These are phyloP conservation scores for Apodemia duryi DNA, from an alignment of 2,888 invertebrate genomes.

Conservation along the genomic window DNA sequence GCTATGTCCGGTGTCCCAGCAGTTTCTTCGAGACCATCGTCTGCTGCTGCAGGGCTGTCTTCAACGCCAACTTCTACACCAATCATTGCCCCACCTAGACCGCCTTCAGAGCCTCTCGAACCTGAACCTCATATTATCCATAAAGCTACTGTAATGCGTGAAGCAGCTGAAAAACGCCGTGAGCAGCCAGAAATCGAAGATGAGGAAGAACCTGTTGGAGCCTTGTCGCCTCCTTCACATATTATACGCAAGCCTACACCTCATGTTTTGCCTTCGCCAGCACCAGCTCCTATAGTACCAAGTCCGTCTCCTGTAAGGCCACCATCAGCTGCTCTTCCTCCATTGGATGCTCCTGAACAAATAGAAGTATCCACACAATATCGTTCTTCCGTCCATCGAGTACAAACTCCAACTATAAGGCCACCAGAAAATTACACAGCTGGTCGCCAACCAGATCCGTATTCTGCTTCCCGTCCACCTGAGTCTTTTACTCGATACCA, in stretches of 20 bases:
- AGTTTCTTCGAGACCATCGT: conserved; percentile 70
- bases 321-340: conserved; percentile 49
- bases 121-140: conserved; percentile 77
- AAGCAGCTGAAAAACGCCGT: conserved; percentile 70
- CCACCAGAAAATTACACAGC: conserved; percentile 59
- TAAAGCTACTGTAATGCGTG: conserved; percentile 76
- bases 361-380: conserved; percentile 47
- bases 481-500: conserved; percentile 59
- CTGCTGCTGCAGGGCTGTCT: conserved; percentile 67
- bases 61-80: conserved; percentile 48
- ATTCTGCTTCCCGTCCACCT: conserved; percentile 59
- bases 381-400: conserved; percentile 50
- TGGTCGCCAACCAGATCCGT: conserved; percentile 62
- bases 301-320: conserved; percentile 42
- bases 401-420: conserved; percentile 57
- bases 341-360: conserved; percentile 47
- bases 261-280: conserved; percentile 58
- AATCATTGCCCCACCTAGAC: conserved; percentile 63
- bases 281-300: conserved; percentile 52
- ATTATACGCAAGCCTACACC: conserved; percentile 68
- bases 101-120: conserved; percentile 69
- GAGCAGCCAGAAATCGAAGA: conserved; percentile 67
- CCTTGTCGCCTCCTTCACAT: conserved; percentile 71
- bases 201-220: conserved; percentile 58
- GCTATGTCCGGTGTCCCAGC: conserved; percentile 66